Percentiles rank a stretch among this genome's conserved stretches.
Evolutionary conservation across 2,113 vertebrate species (phyloP).

Genomic region (Neodon shergylaensis): DNA sequence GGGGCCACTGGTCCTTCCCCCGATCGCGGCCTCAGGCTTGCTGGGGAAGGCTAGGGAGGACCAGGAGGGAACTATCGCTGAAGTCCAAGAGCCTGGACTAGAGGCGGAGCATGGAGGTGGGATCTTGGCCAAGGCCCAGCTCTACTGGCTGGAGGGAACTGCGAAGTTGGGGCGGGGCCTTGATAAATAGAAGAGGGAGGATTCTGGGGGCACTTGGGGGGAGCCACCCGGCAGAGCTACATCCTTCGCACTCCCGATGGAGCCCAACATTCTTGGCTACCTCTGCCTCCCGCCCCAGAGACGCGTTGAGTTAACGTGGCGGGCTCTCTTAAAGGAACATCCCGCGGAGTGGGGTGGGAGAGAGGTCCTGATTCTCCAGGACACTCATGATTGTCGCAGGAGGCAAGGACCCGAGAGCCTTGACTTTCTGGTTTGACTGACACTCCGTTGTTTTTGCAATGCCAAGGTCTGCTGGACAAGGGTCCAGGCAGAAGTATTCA

Average conservation of each 20-base stretch:
- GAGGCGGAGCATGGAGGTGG: not conserved
- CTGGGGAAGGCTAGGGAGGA: not conserved
- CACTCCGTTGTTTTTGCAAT: not conserved
- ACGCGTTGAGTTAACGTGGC: not conserved
- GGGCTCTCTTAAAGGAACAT: slow-evolving; percentile 68
- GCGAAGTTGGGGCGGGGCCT: not conserved
- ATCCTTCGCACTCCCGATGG: not conserved
- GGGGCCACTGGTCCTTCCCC: not conserved
- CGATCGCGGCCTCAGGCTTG: not conserved
- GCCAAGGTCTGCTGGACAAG: not conserved
- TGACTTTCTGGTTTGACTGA: not conserved
- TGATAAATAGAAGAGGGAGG: not conserved
- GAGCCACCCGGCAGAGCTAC: not conserved
- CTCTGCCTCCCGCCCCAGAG: slow-evolving; percentile 64
- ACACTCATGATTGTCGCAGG: not conserved
- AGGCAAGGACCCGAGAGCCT: not conserved
- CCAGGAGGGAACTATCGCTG: not conserved
- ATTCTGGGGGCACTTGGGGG: not conserved
- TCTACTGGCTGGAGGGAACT: not conserved
- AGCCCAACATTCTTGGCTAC: slow-evolving; percentile 76
- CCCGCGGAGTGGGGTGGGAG: not conserved
- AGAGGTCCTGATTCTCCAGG: rapidly evolving
- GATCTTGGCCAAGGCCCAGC: not conserved
- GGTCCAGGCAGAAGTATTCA: not conserved
- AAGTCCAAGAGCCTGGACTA: not conserved